A percentile compares a stretch with the other conserved stretches of the same genome.
Evolutionary conservation across 2,888 invertebrate species (phyloP).

Genomic region (Drosophila merina): DNA sequence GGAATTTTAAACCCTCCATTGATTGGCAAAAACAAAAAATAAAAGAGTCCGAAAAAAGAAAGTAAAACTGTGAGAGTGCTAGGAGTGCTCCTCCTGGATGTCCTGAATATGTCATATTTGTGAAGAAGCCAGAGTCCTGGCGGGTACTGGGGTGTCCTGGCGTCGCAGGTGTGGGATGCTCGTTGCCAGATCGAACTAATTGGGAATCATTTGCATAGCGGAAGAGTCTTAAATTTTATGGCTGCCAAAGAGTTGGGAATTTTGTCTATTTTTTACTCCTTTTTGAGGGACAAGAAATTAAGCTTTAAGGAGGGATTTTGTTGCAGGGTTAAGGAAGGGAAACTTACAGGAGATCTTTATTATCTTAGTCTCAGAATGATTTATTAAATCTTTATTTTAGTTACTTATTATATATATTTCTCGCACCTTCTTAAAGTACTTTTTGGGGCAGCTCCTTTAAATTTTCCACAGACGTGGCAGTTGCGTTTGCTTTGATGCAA

Average conservation of each 20-base stretch:
- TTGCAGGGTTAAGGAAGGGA: no score
- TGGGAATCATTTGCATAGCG: constrained; percentile 44
- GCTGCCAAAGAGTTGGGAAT: not conserved
- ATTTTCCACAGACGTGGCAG: not conserved
- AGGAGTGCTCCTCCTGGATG: constrained; percentile 22
- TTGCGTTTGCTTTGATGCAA: constrained; percentile 32
- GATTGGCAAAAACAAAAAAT: constrained; percentile 16
- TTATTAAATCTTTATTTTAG: not conserved
- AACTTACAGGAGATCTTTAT: no score
- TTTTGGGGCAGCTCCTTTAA: not conserved
- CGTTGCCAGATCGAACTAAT: constrained; percentile 38
- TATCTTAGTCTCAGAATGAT: no score
- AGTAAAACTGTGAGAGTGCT: constrained; percentile 5
- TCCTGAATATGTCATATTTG: constrained; percentile 43
- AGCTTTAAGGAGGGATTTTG: no score
- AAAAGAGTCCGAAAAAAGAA: not conserved
- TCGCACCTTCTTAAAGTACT: not conserved
- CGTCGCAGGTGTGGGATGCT: not conserved
- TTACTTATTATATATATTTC: not conserved
- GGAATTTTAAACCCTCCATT: constrained; percentile 24
- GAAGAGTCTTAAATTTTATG: constrained; percentile 27
- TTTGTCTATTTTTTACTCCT: not conserved
- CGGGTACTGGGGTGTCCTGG: constrained; percentile 4
- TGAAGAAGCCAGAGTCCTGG: constrained; percentile 11
- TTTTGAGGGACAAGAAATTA: not conserved